These are phyloP conservation scores for Littorina saxatilis DNA, from an alignment of 1,140 invertebrate genomes.

Conservation along the genomic window DNA sequence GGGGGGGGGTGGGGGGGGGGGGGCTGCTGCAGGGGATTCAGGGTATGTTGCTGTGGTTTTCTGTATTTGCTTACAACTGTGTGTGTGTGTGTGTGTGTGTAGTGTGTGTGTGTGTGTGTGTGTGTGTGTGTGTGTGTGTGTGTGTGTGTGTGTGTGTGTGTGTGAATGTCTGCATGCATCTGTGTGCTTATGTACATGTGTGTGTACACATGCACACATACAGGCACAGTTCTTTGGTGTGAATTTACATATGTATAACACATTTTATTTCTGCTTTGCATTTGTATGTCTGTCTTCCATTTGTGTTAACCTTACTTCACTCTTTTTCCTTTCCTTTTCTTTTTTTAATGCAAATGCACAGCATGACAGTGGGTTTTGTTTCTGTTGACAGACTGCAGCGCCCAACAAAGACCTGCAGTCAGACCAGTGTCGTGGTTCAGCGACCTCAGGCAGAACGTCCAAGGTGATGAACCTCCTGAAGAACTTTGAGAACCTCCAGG, in stretches of 20 bases:
- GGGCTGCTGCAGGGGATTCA: too few species aligned
- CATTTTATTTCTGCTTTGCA: too few species aligned
- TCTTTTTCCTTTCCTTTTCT: background rate
- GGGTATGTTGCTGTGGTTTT: background rate
- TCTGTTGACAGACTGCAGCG: background rate
- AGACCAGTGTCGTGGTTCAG: slow-evolving; percentile 18
- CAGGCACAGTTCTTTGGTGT: background rate
- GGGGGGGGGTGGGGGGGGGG: too few species aligned
- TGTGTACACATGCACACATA: too few species aligned
- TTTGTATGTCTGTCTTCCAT: background rate
- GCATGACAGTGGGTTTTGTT: background rate
- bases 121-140: background rate
- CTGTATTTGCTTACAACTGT: background rate
- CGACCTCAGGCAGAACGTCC: background rate
- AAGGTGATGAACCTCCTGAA: slow-evolving; percentile 28
- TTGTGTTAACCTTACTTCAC: background rate
- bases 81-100: background rate
- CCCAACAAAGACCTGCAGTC: background rate
- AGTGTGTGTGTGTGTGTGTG: background rate
- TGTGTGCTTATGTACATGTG: background rate
- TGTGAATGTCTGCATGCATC: background rate
- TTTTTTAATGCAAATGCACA: background rate
- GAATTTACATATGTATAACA: too few species aligned
- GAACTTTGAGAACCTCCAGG: slow-evolving; percentile 26
- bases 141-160: background rate